A percentile compares a stretch with the other conserved stretches of the same genome.
phyloP scores from a whole-genome alignment of 2,888 invertebrate genomes.

The Uropetala carovei region DNA sequence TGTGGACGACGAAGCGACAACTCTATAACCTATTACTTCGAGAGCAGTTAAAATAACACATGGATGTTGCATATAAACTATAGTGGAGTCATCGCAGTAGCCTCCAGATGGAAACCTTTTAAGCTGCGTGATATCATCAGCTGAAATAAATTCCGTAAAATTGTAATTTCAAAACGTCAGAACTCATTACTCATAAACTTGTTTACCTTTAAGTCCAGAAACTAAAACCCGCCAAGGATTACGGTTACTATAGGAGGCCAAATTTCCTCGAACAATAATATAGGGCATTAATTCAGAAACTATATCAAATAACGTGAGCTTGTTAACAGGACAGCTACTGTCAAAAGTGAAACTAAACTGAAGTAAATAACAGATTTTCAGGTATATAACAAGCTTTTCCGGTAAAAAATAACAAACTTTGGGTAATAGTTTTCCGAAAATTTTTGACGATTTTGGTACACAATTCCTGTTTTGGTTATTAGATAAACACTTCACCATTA shows the following conservation, averaged over 20 bases:
- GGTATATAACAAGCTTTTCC: too few species aligned
- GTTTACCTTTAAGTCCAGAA: conserved; percentile 88
- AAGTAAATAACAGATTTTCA: too few species aligned
- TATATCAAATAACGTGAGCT: background rate
- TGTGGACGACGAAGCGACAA: conserved; percentile 91
- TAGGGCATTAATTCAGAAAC: conserved; percentile 83
- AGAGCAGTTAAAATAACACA: conserved; percentile 91
- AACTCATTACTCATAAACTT: background rate
- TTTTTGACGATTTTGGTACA: too few species aligned
- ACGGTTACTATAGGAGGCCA: conserved; percentile 90
- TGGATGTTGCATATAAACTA: conserved; percentile 91
- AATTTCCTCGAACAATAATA: conserved; percentile 92
- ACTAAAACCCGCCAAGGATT: conserved; percentile 93
- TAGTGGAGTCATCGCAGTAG: conserved; percentile 87
- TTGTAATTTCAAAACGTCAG: background rate
- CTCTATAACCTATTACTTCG: conserved; percentile 92
- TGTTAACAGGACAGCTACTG: too few species aligned
- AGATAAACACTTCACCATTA: background rate
- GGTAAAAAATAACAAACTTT: too few species aligned
- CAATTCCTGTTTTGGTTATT: too few species aligned
- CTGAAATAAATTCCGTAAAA: conserved; percentile 74
- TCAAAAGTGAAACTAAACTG: too few species aligned
- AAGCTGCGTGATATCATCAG: conserved; percentile 88
- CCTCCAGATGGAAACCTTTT: conserved; percentile 90
- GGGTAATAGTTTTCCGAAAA: too few species aligned